Base-by-base conservation (phyloP, 23 tunicate species). In the Trididemnum miniatum region DNA sequence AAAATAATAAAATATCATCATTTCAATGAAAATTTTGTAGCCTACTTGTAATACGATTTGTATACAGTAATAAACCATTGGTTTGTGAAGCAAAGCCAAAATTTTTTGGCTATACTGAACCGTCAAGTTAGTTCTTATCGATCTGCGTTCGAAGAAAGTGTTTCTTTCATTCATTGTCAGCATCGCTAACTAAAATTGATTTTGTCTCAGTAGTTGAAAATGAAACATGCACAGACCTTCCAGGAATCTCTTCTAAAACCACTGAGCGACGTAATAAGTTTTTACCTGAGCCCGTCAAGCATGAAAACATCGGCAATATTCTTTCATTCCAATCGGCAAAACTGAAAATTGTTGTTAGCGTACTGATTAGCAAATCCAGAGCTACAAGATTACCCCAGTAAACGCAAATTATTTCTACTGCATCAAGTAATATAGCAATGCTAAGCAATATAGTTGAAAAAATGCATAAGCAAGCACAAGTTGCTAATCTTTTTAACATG, bases 351-450 rank as follows among this genome's bases (percentile, higher is more conserved):
- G 82, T 77, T 18, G 82, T 2, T 34, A 77, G 3, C 15, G 82
- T 77, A 67, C 31, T 77, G 25, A 77, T 77, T 52, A 77, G 30
- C 2, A 77, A n/a, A 34, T 77, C 82, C 2, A 77, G 67, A 33
- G 67, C 82, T 3, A 77, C 67, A 7, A 77, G 67, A 31, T 77
- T 52, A 3, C 82, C 82, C 82, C 82, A 77, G 38, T 52, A 77
- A 54, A 77, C 31, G 67, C 67, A 52, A 23, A 77, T 77, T 35
- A 77, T 77, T 30, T 77, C 44, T 9, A 57, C 82, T 18, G 82
- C 23, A 54, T 77, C 67, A 1, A 77, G 51, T n/a, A 77, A 29
- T 15, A 77, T 57, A 23, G 67, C 67, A 4, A 57, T 57, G 37
- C 67, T 77, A 20, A 57, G 40, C 20, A 77, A 25, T 15, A 77